phyloP scores from a whole-genome alignment of 2,888 invertebrate species.

The Chelonus formosanus region DNA sequence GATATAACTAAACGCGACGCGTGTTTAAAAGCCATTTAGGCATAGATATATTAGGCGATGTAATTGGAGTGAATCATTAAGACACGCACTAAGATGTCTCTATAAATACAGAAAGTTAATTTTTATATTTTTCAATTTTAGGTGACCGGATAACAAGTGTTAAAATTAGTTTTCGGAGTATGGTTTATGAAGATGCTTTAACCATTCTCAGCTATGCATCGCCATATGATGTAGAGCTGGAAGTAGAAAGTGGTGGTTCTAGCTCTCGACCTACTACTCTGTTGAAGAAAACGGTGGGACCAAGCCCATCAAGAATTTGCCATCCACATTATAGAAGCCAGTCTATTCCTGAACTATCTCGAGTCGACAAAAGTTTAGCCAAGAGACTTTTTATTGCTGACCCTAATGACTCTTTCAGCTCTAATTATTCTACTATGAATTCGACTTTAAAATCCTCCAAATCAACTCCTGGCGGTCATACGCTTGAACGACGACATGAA shows the following conservation, averaged over 20 bases:
- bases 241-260: conserved; percentile 71
- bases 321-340: conserved; percentile 83
- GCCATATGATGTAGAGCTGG: conserved; percentile 86
- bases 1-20: conserved; percentile 10
- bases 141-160: conserved; percentile 89
- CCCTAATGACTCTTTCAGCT: conserved; percentile 62
- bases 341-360: conserved; percentile 79
- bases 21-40: conserved; percentile 25
- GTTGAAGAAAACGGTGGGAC: conserved; percentile 61
- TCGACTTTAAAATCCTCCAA: conserved; percentile 58
- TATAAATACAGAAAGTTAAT: not conserved
- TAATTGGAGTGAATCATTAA: conserved; percentile 40
- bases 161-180: conserved; percentile 86
- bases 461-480: conserved; percentile 53
- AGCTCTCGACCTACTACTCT: conserved; percentile 63
- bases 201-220: conserved; percentile 90
- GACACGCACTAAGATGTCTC: not conserved
- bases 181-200: conserved; percentile 89
- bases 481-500: conserved; percentile 62
- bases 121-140: conserved; percentile 59
- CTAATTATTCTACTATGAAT: conserved; percentile 64
- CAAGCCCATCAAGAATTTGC: conserved; percentile 67
- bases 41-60: conserved; percentile 38
- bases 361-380: conserved; percentile 65
- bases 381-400: conserved; percentile 64